phyloP scores from a whole-genome alignment of 2,888 invertebrate species.

The Yponomeuta sedellus region DNA sequence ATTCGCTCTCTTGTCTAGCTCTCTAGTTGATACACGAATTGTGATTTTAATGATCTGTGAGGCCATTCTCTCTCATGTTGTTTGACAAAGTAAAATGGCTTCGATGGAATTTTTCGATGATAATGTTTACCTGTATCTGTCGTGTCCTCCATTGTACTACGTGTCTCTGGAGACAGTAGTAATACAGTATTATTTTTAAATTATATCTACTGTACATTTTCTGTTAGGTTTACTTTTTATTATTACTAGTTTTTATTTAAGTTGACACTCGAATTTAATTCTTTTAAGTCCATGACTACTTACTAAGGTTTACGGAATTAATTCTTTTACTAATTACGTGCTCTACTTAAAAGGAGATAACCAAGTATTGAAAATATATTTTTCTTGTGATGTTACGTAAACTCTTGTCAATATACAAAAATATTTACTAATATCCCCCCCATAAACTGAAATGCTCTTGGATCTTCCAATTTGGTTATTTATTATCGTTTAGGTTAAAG shows the following conservation, averaged over 20 bases:
- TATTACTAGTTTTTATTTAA: constrained; percentile 53
- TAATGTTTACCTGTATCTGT: no score
- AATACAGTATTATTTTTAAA: constrained; percentile 72
- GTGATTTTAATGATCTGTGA: neutral
- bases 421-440: constrained; percentile 1
- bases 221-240: constrained; percentile 53
- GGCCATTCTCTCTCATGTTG: neutral
- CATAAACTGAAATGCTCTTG: constrained; percentile 30
- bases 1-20: constrained; percentile 40
- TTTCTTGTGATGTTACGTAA: neutral
- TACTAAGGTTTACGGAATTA: neutral
- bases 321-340: neutral
- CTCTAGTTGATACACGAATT: constrained; percentile 33
- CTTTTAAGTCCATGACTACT: constrained; percentile 1
- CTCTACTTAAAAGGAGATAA: constrained; percentile 1
- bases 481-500: constrained; percentile 60
- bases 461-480: constrained; percentile 70
- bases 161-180: constrained; percentile 63
- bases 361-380: neutral
- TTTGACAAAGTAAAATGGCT: neutral
- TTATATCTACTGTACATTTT: constrained; percentile 59
- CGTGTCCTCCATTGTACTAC: constrained; percentile 27
- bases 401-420: neutral
- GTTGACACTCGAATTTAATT: constrained; percentile 44
- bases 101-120: neutral